A percentile compares a stretch with the other conserved stretches of the same genome.
Conservation (phyloP, 2,888 invertebrate species). For the Onchidella celtica region DNA sequence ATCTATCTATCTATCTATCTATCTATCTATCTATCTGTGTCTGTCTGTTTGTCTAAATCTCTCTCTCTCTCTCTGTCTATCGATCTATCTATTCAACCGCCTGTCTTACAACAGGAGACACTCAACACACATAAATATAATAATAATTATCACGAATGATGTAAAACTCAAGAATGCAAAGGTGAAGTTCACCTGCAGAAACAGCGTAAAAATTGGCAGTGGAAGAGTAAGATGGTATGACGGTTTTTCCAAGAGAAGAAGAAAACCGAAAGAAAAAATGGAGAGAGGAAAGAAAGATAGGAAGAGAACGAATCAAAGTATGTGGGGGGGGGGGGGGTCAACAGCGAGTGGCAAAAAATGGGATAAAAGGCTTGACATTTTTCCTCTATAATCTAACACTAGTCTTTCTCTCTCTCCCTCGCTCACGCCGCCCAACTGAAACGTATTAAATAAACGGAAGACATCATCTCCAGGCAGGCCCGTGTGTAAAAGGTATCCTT, state of each 20-base stretch:
- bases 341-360: no score
- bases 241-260: not conserved
- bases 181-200: not conserved
- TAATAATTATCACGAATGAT: not conserved
- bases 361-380: not conserved
- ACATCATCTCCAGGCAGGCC: no score
- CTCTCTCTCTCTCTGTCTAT: no score
- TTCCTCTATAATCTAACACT: not conserved
- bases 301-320: not conserved
- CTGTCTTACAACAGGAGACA: not conserved
- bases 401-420: not conserved
- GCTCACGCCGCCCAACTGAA: not conserved
- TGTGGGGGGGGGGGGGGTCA: not conserved
- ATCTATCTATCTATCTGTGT: no score
- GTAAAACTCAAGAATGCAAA: not conserved
- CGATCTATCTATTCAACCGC: no score
- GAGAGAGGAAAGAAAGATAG: not conserved
- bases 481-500: no score
- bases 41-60: no score
- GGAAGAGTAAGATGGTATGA: slow-evolving; percentile 1
- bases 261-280: not conserved
- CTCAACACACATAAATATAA: no score
- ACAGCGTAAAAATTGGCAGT: not conserved
- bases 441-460: no score
- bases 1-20: slow-evolving; percentile 11